Base-by-base conservation (phyloP, 2,113 vertebrate genomes). In the Dinomys branickii region DNA sequence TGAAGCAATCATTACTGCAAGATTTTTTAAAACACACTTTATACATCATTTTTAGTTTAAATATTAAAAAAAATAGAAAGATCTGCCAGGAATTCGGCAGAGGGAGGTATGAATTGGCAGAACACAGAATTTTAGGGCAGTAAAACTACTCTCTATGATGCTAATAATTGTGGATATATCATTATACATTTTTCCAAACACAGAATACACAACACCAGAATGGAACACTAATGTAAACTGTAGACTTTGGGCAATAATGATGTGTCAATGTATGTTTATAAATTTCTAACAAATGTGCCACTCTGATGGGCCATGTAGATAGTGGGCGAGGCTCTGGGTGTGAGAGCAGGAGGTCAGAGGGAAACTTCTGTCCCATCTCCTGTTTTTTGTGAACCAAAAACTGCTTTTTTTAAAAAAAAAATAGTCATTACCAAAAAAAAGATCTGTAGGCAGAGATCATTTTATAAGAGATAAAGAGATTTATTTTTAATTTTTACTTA, bases 401-500 rank as follows among this genome's bases (percentile, higher is more conserved):
- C 7, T 91, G 28, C n/a, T 81, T 58, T 69, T 50, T 58, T n/a
- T n/a, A n/a, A 50, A 50, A 41, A 83, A 67, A 52, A 65, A 81
- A 95, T 47, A 90, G 14, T 47, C 52, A 38, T 87, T 71, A 69
- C 56, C 58, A 61, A 80, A 73, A 92, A 16, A 58, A 69, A 89
- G 6, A 71, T 6, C 83, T 56, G 92, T 91, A 91, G 92, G 91
- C 86, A 87, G 81, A 96, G 83, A 95, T 75, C 94, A 89, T 83
- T 94, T 97, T 96, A 95, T 73, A 30, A 93, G 58, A 94, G 58
- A 90, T 19, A 96, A 95, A 96, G 50, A 89, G 28, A 88, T 93
- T 92, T 95, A 35, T 86, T 97, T 97, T 90, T 97, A 97, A 95
- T 91, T 97, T 77, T 89, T 33, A 83, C 47, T 59, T 33, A 94